Conservation (phyloP, 2,888 invertebrate species). For the Aleiodes alternator region DNA sequence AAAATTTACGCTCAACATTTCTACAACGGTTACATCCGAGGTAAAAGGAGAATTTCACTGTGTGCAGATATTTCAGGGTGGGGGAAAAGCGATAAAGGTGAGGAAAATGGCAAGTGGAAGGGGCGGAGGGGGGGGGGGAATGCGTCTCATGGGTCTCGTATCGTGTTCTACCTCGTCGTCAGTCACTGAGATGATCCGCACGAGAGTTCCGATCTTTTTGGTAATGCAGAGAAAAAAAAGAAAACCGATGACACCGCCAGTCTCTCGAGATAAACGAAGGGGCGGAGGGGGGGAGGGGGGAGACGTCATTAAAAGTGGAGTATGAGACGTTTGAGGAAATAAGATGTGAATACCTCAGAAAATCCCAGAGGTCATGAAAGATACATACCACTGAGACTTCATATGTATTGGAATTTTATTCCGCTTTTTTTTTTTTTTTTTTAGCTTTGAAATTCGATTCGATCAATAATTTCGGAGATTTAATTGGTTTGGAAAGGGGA, state of each 20-base stretch:
- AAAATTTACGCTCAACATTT: conserved; percentile 3
- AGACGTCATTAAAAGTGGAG: conserved; percentile 51
- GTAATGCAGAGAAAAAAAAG: conserved; percentile 49
- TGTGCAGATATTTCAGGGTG: neutral
- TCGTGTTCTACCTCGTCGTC: conserved; percentile 52
- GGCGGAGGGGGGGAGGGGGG: neutral
- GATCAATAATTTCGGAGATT: no score
- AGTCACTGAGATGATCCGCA: conserved; percentile 64
- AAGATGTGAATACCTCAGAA: neutral
- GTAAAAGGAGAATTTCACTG: neutral
- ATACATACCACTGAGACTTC: neutral
- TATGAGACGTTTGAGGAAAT: neutral
- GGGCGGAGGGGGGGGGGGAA: neutral
- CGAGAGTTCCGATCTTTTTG: conserved; percentile 64
- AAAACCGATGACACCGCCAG: conserved; percentile 48
- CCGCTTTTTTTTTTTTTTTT: no score
- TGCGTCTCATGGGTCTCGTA: conserved; percentile 59
- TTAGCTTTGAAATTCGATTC: no score
- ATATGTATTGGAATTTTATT: conserved; percentile 1
- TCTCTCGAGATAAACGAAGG: conserved; percentile 47
- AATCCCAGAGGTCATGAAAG: conserved; percentile 16
- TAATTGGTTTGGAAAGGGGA: no score
- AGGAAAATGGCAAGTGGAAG: neutral
- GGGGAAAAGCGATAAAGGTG: conserved; percentile 5
- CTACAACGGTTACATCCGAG: neutral